These are phyloP conservation scores for Epicauta chinensis DNA, from an alignment of 1,140 invertebrate species.

Conservation along the genomic window DNA sequence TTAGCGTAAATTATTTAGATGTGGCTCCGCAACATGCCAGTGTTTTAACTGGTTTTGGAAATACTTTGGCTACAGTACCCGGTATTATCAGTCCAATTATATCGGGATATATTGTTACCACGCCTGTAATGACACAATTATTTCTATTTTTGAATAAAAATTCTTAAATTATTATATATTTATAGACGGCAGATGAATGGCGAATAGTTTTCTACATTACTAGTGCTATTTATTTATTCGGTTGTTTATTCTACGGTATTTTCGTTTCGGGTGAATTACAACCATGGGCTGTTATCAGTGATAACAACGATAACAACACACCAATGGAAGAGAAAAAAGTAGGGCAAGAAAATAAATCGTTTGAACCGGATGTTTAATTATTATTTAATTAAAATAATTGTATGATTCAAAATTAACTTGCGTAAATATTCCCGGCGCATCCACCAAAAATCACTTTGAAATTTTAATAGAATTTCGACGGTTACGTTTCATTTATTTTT, in stretches of 20 bases:
- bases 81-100: slow-evolving; percentile 79
- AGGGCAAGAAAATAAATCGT: slow-evolving; percentile 8
- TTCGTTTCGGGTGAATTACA: slow-evolving; percentile 76
- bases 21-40: slow-evolving; percentile 77
- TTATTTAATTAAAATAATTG: background rate
- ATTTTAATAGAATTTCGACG: no score
- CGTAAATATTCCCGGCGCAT: no score
- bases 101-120: slow-evolving; percentile 68
- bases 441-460: no score
- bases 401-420: no score
- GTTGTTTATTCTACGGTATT: slow-evolving; percentile 70
- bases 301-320: background rate
- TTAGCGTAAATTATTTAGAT: slow-evolving; percentile 80
- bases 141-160: no score
- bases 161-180: no score
- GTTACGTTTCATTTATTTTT: no score
- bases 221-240: slow-evolving; percentile 67
- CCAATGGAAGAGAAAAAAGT: slow-evolving; percentile 6
- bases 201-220: slow-evolving; percentile 77
- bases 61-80: slow-evolving; percentile 81
- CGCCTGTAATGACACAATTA: slow-evolving; percentile 56
- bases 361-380: slow-evolving; percentile 8
- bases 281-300: slow-evolving; percentile 55
- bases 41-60: slow-evolving; percentile 79
- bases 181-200: slow-evolving; percentile 71